Conservation (phyloP, 1,140 invertebrate species). For the Contarinia nasturtii region DNA sequence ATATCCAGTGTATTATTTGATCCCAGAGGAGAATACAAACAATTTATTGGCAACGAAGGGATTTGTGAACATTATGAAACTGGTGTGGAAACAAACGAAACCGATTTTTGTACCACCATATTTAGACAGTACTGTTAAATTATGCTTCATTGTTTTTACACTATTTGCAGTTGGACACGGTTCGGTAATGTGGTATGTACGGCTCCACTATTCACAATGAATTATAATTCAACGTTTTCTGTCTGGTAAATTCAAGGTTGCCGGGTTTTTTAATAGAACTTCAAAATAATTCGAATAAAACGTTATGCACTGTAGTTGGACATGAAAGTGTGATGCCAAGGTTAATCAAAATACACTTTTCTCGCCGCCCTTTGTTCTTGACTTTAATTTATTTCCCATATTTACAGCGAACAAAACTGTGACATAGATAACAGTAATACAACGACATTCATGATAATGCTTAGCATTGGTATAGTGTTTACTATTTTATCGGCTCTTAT, state of each 20-base stretch:
- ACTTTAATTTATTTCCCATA: too few relatives aligned
- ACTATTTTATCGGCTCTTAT: not conserved
- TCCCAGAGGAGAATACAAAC: constrained; percentile 8
- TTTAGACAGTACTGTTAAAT: constrained; percentile 31
- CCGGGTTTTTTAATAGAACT: too few relatives aligned
- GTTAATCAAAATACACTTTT: too few relatives aligned
- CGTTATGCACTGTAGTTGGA: too few relatives aligned
- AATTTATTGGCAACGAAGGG: constrained; percentile 13
- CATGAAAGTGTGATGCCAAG: too few relatives aligned
- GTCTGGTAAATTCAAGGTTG: too few relatives aligned
- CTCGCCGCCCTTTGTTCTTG: too few relatives aligned
- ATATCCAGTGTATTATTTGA: constrained; percentile 13
- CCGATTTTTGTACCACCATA: constrained; percentile 29
- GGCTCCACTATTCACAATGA: not conserved
- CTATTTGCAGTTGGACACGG: constrained; percentile 23
- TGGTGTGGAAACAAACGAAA: constrained; percentile 26
- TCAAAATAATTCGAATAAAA: too few relatives aligned
- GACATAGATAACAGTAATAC: too few relatives aligned
- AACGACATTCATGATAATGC: not conserved
- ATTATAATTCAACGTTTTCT: too few relatives aligned
- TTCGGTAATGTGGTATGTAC: constrained; percentile 25
- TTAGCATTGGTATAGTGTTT: not conserved
- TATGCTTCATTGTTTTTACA: constrained; percentile 32
- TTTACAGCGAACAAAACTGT: too few relatives aligned
- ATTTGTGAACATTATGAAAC: constrained; percentile 12